Percentiles rank a stretch among this genome's conserved stretches.
Conservation (phyloP, 37 sponge, comb jelly and placozoan species). For the Lycopodina hypogea region DNA sequence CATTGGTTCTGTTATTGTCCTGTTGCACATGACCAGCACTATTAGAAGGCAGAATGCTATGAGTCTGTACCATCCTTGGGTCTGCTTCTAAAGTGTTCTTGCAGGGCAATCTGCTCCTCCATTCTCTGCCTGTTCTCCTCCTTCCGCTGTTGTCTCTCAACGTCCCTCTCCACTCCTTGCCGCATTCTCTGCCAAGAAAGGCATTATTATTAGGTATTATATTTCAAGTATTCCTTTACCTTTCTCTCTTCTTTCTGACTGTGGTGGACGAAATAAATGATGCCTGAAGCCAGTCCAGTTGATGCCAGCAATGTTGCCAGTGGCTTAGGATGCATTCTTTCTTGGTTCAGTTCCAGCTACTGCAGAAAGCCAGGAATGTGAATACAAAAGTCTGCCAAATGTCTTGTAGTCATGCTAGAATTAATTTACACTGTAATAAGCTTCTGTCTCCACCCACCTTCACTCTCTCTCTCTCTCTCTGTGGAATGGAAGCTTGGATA, state of each 20-base stretch:
- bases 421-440: too few relatives aligned
- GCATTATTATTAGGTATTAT: neutral
- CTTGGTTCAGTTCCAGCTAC: neutral
- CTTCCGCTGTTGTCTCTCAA: slow-evolving; percentile 67
- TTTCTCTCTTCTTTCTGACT: slow-evolving; percentile 62
- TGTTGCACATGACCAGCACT: too few relatives aligned
- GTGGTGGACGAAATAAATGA: slow-evolving; percentile 70
- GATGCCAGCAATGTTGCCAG: slow-evolving; percentile 19
- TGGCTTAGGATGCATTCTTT: slow-evolving; percentile 24
- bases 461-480: too few relatives aligned
- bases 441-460: too few relatives aligned
- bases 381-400: too few relatives aligned
- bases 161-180: slow-evolving; percentile 66
- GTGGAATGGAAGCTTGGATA: too few relatives aligned
- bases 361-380: neutral
- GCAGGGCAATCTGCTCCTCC: slow-evolving; percentile 47
- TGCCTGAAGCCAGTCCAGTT: slow-evolving; percentile 9
- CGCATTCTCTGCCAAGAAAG: slow-evolving; percentile 61
- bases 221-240: slow-evolving; percentile 25
- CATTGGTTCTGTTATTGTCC: too few relatives aligned
- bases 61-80: slow-evolving; percentile 11
- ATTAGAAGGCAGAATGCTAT: too few relatives aligned
- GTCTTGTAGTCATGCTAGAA: too few relatives aligned
- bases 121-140: slow-evolving; percentile 47
- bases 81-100: slow-evolving; percentile 47